Base-by-base conservation (phyloP, 92 coral and sea anemone species). In the Diadumene lineata region DNA sequence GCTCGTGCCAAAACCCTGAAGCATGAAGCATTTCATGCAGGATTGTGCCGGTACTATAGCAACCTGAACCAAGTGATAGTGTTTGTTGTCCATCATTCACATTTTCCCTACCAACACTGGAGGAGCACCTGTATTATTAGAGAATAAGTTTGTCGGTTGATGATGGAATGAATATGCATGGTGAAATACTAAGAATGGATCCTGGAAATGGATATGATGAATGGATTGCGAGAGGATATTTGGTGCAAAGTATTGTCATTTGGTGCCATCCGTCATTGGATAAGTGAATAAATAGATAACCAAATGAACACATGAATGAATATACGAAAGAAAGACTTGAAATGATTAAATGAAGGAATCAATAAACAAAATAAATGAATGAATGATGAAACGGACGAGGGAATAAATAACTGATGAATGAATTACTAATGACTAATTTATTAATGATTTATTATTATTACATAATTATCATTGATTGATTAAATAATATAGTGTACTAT, bases 21-120 rank as follows among this genome's bases (percentile, higher is more conserved):
- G 97, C 97, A 38, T 91, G 97, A 83, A 91, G 86, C 92, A 91
- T 88, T 77, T 91, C 97, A 34, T 91, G 97, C 74, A 84, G 90
- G 1, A 76, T 50, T 0, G 84, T 81, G 0, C 93, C 97, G 28
- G 34, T 43, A 46, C 74, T 78, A 50, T 88, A 85, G 53, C 97
- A 91, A 0, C 97, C 97, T 0, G 11, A 22, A 15, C 93, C 97
- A 11, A 91, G 79, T 3, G 93, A 88, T 56, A 91, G 44, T 18
- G 79, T 91, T 31, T 91, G 97, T 32, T 66, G 46, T 17, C 92
- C 90, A 17, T 26, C 50, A 31, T 0, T 64, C 88, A 81, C 65
- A 76, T 65, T 84, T 15, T 57, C 65, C 62, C 53, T 68, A 22
- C 97, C 97, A 23, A 91, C 97, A n/a, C 63, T 31, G 15, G 97